Base-by-base conservation (phyloP, 2,888 invertebrate genomes). In the Sisyra terminalis region DNA sequence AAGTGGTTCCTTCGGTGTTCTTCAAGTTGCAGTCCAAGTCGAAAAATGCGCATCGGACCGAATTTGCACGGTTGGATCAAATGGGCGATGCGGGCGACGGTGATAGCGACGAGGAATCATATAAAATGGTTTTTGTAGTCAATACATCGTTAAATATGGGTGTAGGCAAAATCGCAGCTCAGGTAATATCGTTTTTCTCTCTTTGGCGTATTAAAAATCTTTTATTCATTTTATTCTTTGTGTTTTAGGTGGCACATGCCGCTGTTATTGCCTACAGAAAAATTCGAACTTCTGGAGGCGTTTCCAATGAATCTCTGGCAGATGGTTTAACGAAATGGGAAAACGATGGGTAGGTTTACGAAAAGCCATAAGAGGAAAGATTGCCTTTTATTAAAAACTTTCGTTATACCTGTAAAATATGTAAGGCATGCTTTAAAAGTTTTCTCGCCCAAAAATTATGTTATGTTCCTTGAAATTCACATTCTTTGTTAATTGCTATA, bases 121-220 rank as follows among this genome's bases (percentile, higher is more conserved):
- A 65, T 55, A 76, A 76, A 60, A 76, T 76, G 76, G 71, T 72
- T 15, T 70, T 76, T 56, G 69, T 75, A 18, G 71, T 75, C 5
- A 77, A 77, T 55, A 57, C 59, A 35, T 65, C 66, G 17, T 56
- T 77, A 40, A 64, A 67, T 48, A 77, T 77, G 76, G 71, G 74
- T 1, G 57, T 66, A 18, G 77, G 76, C 2, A 77, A 77, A 56
- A 57, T 71, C 31, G 69, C 70, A 14, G 67, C 71, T 31, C 72
- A 73, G 57, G 68, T 67, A 47, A 11, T 34, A 34, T 34, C 34
- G 34, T 7, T 10, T 5, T 34, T 10, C 34, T 36, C 3, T n/a
- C 3, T 36, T 36, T 31, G 10, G 11, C 31, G 11, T n/a, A 11
- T 4, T n/a, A n/a, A n/a, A n/a, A n/a, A n/a, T n/a, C n/a, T n/a